Evolutionary conservation across 2,113 vertebrate genomes (phyloP), one percentile per base, ranked within the genome.

Genomic region (Menidia beryllina): DNA sequence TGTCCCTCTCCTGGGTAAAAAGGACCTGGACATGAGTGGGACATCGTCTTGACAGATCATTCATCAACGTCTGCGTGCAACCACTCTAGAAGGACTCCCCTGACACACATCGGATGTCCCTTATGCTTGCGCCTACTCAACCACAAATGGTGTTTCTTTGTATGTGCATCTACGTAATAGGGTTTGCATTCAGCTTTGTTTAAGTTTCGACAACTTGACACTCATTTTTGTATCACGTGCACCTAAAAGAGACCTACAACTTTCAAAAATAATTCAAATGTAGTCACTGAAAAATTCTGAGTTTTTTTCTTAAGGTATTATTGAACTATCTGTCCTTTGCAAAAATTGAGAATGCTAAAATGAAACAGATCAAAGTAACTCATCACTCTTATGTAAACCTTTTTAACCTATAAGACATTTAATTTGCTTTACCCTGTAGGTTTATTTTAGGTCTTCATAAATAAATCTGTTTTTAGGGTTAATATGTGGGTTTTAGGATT

Each of bases 61-160:
- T 91, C 85, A 92, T 94, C 93, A 94, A 86, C 50, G 91, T 93
- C 92, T 91, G 67, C 45, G 69, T 38, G 14, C 24, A 72, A 74
- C 62, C 70, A 36, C 63, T 81, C 80, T 87, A 56, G 51, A 20
- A 84, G 80, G 68, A 62, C 75, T 82, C 72, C 68, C 77, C 83
- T n/a, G 86, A 88, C 85, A 86, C 77, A 63, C 65, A 64, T 47
- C 65, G 72, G 75, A 84, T 77, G 83, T 83, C 74, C 68, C 75
- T 69, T 78, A 50, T 75, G 72, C 65, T 82, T 60, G 63, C 59
- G 76, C 41, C 67, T 17, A 27, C 68, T 86, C 79, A 77, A 80
- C 84, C 64, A 23, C 47, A 72, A 69, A 77, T 86, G 80, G 73
- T 50, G 43, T 73, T 57, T 49, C 62, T 83, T 77, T 75, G 47